phyloP scores from a whole-genome alignment of 2,888 invertebrate species.

The Metacarcinus magister region DNA sequence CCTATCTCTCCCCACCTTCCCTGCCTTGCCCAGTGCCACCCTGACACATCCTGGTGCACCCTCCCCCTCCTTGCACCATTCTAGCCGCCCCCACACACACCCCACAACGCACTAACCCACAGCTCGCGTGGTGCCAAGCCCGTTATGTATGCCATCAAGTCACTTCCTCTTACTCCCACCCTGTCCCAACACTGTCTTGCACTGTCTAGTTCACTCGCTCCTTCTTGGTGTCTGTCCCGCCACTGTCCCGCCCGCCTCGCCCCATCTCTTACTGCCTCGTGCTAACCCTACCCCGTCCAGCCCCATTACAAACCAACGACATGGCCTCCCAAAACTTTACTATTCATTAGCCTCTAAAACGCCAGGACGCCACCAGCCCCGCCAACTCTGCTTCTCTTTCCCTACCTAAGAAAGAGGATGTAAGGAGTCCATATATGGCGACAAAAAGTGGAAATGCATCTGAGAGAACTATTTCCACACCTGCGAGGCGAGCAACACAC shows the following conservation, averaged over 20 bases:
- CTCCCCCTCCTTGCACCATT: neutral
- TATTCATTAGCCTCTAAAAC: conserved; percentile 1
- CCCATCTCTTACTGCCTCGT: neutral
- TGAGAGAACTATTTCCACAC: too few species aligned
- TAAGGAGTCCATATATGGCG: neutral
- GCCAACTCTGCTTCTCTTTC: neutral
- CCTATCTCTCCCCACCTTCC: neutral
- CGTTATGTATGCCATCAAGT: neutral
- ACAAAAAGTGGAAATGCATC: neutral
- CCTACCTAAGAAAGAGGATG: neutral
- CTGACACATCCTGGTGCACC: neutral
- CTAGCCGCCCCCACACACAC: neutral
- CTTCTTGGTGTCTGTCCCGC: neutral
- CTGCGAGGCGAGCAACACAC: neutral
- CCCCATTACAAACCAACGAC: neutral
- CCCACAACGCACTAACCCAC: neutral
- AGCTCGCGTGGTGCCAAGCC: neutral
- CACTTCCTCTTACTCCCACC: neutral
- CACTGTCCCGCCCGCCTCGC: neutral
- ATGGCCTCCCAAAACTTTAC: neutral
- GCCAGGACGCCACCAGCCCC: neutral
- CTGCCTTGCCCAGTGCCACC: neutral
- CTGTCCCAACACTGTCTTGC: neutral
- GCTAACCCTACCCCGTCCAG: neutral
- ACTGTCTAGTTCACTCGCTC: neutral